A percentile compares a stretch with the other conserved stretches of the same genome.
These are phyloP conservation scores for Smittia sp. DNA, from an alignment of 2,888 invertebrate genomes.

Conservation along the genomic window DNA sequence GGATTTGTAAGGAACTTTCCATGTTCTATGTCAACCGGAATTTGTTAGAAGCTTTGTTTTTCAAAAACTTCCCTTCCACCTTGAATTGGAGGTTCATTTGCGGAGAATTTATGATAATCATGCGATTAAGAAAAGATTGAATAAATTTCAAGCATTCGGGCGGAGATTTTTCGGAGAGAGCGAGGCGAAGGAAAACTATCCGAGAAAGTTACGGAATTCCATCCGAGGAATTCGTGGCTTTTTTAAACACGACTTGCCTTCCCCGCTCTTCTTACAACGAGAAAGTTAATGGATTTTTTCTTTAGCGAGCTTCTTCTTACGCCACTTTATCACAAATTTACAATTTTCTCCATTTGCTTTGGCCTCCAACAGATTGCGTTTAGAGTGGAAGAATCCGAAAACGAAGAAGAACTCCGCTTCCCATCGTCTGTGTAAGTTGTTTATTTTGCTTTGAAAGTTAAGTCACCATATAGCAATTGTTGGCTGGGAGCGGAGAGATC, in stretches of 20 bases:
- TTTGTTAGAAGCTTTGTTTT: conserved; percentile 17
- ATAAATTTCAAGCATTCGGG: not conserved
- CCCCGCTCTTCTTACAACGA: not conserved
- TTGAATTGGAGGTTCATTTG: no score
- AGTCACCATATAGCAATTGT: not conserved
- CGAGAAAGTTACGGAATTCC: not conserved
- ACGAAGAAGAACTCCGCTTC: not conserved
- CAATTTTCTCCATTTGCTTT: no score
- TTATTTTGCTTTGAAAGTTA: not conserved
- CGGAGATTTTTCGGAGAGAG: not conserved
- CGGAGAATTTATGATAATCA: conserved; percentile 14
- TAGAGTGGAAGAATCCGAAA: not conserved
- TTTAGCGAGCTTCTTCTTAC: not conserved
- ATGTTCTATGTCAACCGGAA: conserved; percentile 12
- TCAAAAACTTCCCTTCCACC: not conserved
- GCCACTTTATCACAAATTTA: not conserved
- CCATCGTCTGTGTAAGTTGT: not conserved
- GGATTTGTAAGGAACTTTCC: not conserved
- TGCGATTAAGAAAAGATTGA: not conserved
- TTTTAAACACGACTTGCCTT: not conserved
- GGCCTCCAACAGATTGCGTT: no score
- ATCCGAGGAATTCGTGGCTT: not conserved
- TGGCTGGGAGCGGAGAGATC: not conserved
- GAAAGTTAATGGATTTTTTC: not conserved
- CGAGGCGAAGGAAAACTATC: not conserved